These are phyloP conservation scores for Sciaenops ocellatus DNA, from an alignment of 2,797 vertebrate genomes.

Conservation along the genomic window DNA sequence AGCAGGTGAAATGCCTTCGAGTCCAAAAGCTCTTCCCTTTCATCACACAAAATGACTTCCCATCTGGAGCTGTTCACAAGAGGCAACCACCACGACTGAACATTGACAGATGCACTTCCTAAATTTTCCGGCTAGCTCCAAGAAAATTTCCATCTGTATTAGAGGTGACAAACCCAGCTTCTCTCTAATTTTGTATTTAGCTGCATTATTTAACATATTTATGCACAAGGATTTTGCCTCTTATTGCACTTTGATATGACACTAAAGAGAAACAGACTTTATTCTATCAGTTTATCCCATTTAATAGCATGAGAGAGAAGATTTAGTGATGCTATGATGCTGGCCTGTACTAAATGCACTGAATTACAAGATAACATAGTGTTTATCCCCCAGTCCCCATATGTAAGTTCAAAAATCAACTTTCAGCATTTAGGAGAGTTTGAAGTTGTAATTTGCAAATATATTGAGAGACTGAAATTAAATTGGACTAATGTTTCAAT, in stretches of 20 bases:
- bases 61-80: background rate
- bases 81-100: background rate
- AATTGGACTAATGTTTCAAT: background rate
- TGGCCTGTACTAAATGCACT: background rate
- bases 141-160: background rate
- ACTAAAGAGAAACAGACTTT: background rate
- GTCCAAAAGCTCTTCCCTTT: slow-evolving; percentile 1
- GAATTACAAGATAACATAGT: background rate
- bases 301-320: background rate
- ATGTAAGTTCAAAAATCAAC: background rate
- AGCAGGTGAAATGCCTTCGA: slow-evolving; percentile 17
- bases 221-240: background rate
- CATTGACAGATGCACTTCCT: background rate
- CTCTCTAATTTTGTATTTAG: background rate
- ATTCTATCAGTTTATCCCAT: background rate
- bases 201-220: background rate
- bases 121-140: background rate
- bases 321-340: background rate
- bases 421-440: background rate
- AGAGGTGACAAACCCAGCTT: too few relatives aligned
- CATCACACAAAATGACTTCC: background rate
- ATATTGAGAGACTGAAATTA: too few relatives aligned
- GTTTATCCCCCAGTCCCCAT: background rate
- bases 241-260: background rate
- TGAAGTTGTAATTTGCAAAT: background rate